Evolutionary conservation across 37 sponge, comb jelly and placozoan species (phyloP), one percentile per base, ranked within the genome.

Genomic region (Haliclona indistincta): DNA sequence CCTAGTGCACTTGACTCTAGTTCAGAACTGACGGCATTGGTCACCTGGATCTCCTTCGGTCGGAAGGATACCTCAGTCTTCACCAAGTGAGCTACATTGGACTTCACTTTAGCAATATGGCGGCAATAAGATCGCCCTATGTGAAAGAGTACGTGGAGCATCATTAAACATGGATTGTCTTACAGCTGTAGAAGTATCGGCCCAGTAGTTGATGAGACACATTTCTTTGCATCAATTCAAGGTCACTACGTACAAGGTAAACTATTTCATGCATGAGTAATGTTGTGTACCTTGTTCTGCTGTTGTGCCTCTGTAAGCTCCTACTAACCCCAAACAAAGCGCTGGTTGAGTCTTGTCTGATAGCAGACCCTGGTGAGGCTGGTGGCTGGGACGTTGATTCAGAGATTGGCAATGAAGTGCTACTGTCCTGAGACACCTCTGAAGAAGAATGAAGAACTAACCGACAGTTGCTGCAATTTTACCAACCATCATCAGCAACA

Each of bases 101-200:
- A 64, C 32, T 80, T 60, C 6, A 91, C 90, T 42, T 86, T 88
- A 30, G 71, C 40, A 72, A 91, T 81, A 62, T 96, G 90, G 26
- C 96, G 89, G 43, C 96, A 91, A 63, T 96, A 86, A 20, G 93
- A 88, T 47, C 88, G 67, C 96, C 96, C 93, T 86, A 49, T 20
- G 61, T 1, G 20, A 34, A 35, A n/a, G 22, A 43, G 7, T 22
- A 38, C 2, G 29, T 17, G 36, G 34, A 38, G n/a, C 20, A 39
- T 10, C 55, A 52, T 64, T 20, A 26, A 53, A 38, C 41, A 43
- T 54, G 8, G 26, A 3, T 58, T 5, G 3, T 45, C 86, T 91
- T 45, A 91, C 91, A 91, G 74, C 83, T 86, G 41, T 91, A 91
- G 70, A 91, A 91, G 75, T 91, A 82, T 47, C 83, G 53, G 33